Evolutionary conservation across 2,113 vertebrate species (phyloP).

Genomic region (Albula glossodonta): DNA sequence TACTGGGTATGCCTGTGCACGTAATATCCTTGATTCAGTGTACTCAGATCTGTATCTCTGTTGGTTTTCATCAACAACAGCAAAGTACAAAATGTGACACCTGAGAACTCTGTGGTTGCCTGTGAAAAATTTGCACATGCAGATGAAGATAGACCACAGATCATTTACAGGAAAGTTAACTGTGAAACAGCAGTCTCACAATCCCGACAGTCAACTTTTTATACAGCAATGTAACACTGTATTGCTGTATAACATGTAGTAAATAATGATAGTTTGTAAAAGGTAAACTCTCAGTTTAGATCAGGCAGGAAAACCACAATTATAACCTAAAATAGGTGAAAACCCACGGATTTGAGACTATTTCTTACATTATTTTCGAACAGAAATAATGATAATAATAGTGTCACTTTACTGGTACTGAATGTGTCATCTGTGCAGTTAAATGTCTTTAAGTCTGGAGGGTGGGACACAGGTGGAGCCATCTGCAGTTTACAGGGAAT

Average conservation of each 20-base stretch:
- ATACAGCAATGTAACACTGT: not conserved
- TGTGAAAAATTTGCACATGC: not conserved
- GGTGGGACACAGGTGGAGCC: not conserved
- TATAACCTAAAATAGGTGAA: too few species aligned
- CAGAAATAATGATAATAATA: not conserved
- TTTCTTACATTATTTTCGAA: too few species aligned
- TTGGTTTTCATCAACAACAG: not conserved
- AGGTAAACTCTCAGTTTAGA: not conserved
- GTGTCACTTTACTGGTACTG: not conserved
- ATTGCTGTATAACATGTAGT: not conserved
- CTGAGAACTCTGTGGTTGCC: not conserved
- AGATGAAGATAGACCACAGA: not conserved
- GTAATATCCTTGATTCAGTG: not conserved
- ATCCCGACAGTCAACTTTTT: not conserved
- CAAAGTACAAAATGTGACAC: not conserved
- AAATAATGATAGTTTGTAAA: not conserved
- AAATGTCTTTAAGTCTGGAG: not conserved
- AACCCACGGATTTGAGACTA: too few species aligned
- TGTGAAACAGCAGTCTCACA: not conserved
- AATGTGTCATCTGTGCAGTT: not conserved
- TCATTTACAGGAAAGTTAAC: not conserved
- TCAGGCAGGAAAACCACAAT: not conserved
- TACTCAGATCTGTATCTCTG: not conserved
- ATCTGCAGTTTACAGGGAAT: not conserved
- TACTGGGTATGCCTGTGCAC: not conserved